Conservation (phyloP, 1,140 invertebrate species). For the Conus betulinus region DNA sequence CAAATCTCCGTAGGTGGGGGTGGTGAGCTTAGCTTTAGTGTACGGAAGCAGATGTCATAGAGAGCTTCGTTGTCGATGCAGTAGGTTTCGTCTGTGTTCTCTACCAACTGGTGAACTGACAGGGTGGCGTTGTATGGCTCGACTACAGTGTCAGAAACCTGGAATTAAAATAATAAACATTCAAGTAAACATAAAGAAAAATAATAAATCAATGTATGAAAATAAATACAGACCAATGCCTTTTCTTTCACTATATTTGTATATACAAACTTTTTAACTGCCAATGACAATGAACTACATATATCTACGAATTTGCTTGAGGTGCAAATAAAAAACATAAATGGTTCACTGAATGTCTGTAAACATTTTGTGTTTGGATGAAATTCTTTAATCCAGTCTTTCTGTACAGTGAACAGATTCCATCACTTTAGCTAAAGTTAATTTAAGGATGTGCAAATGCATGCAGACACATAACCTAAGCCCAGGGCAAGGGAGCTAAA, state of each 20-base stretch:
- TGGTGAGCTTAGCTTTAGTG: conserved; percentile 86
- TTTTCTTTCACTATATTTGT: not conserved
- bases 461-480: no score
- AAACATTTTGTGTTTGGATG: no score
- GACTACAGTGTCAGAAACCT: conserved; percentile 75
- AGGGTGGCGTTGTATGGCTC: conserved; percentile 78
- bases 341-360: no score
- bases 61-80: conserved; percentile 90
- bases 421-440: no score
- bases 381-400: no score
- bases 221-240: not conserved
- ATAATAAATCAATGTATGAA: not conserved
- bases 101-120: conserved; percentile 47
- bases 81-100: conserved; percentile 75
- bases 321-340: no score
- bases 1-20: conserved; percentile 83
- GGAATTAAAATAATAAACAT: conserved; percentile 42
- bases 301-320: no score
- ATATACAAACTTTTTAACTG: not conserved
- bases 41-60: conserved; percentile 89
- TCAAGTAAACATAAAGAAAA: not conserved
- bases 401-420: no score
- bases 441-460: no score
- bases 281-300: no score
- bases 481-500: no score